Base-by-base conservation (phyloP, 2,888 invertebrate genomes). In the Troides oblongomaculatus region DNA sequence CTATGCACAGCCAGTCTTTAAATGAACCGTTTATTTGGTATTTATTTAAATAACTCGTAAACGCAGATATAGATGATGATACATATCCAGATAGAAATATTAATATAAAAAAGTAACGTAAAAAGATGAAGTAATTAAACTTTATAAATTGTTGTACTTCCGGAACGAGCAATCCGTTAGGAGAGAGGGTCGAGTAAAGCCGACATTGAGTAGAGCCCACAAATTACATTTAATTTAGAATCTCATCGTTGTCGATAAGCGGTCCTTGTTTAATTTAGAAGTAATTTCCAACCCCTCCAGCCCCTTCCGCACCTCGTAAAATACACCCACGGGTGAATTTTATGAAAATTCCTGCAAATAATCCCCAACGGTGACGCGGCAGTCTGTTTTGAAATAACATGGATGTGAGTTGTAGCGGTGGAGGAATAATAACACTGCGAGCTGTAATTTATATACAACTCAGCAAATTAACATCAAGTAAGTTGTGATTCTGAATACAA, bases 211-310 rank as follows among this genome's bases (percentile, higher is more conserved):
- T 70, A 68, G 72, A 66, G 68, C 73, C 81, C 79, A 70, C 81
- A 79, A 84, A 87, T 87, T 84, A 84, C 79, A 80, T 80, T 84
- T 77, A 82, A 83, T 81, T 83, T 81, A 77, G 79, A 82, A 84
- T 82, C 81, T 79, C 79, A 76, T 75, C 75, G 73, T 72, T 70
- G 69, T 76, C 78, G 78, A 82, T 82, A 80, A 80, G 76, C 78
- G 73, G 69, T 76, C 73, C 76, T 74, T 80, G 81, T 83, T 83
- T 82, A 84, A 86, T 87, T 86, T 83, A 78, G 78, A 69, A 77
- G 79, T 80, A 82, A 83, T 84, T 85, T 80, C 39, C 39, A 39
- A 8, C 39, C 39, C 39, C 39, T 39, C 39, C 10, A 1, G 39
- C 39, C 39, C 39, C 10, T 39, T 39, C 39, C 39, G 39, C 39